Evolutionary conservation across 2,888 invertebrate genomes (phyloP).

Genomic region (Athetis lepigone): DNA sequence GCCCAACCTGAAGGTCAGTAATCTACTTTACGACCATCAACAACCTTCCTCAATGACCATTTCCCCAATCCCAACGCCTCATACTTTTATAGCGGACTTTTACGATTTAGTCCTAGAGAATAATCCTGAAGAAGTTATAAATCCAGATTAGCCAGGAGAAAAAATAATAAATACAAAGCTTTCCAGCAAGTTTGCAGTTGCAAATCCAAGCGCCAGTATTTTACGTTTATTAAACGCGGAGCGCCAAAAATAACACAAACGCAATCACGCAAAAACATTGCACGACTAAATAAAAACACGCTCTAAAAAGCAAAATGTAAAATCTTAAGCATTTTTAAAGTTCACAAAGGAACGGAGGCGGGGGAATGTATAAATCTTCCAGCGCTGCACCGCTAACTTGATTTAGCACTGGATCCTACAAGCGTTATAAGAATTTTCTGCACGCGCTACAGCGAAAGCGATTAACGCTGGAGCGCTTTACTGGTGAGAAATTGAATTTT

Average conservation of each 20-base stretch:
- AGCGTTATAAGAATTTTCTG: slow-evolving; percentile 61
- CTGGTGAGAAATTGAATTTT: slow-evolving; percentile 55
- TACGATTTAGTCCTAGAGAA: not conserved
- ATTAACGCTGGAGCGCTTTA: slow-evolving; percentile 57
- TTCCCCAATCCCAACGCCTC: not conserved
- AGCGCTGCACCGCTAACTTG: slow-evolving; percentile 65
- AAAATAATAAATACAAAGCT: not conserved
- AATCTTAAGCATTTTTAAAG: slow-evolving; percentile 64
- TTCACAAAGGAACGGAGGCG: slow-evolving; percentile 57
- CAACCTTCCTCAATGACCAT: not conserved
- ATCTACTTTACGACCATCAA: not conserved
- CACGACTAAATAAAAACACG: slow-evolving; percentile 52
- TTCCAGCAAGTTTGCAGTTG: not conserved
- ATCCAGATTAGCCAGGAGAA: not conserved
- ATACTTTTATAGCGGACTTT: not conserved
- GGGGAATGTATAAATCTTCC: slow-evolving; percentile 61
- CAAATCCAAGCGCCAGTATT: not conserved
- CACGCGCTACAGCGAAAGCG: slow-evolving; percentile 59
- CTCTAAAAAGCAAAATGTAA: slow-evolving; percentile 57
- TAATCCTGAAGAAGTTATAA: not conserved
- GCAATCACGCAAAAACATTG: slow-evolving; percentile 52
- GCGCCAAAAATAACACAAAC: slow-evolving; percentile 42
- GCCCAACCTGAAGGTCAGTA: not conserved
- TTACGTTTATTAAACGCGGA: slow-evolving; percentile 31
- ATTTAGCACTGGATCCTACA: slow-evolving; percentile 62